A percentile compares a stretch with the other conserved stretches of the same genome.
Conservation (phyloP, 2,113 vertebrate genomes). For the Centropus unirufus region DNA sequence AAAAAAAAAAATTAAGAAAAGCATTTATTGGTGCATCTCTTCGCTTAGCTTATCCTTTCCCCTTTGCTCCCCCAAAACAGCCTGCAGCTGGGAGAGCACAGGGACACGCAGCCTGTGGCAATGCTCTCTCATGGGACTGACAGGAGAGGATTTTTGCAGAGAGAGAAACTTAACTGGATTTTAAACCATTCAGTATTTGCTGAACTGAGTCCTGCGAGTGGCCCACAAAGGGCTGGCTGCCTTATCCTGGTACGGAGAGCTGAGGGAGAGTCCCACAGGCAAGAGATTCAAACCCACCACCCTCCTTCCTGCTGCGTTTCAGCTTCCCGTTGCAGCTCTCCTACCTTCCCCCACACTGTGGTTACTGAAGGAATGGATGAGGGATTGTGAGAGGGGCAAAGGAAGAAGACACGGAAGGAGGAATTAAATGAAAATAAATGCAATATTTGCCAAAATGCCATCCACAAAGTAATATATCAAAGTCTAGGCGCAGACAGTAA, state of each 20-base stretch:
- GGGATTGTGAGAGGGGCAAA: background rate
- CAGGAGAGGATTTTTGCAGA: background rate
- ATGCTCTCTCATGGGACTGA: background rate
- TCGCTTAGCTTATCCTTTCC: background rate
- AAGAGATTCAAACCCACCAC: background rate
- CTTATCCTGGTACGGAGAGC: rapidly evolving
- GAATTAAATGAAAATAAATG: background rate
- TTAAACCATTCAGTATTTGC: background rate
- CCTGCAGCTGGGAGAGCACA: background rate
- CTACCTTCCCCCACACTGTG: background rate
- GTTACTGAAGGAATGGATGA: background rate
- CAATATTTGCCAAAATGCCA: background rate
- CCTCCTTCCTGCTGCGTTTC: background rate
- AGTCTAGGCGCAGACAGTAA: background rate
- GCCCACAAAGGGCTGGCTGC: background rate
- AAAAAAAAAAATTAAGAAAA: background rate
- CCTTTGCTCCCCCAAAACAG: background rate
- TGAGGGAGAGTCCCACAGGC: background rate
- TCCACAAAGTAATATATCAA: background rate
- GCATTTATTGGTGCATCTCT: background rate
- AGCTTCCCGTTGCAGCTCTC: background rate
- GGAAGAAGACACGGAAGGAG: background rate
- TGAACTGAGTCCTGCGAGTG: background rate
- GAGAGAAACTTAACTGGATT: background rate
- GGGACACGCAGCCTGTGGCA: conserved; percentile 31